Evolutionary conservation across 2,797 vertebrate species (phyloP), one percentile per base, ranked within the genome.

Genomic region (Cirrhinus molitorella): DNA sequence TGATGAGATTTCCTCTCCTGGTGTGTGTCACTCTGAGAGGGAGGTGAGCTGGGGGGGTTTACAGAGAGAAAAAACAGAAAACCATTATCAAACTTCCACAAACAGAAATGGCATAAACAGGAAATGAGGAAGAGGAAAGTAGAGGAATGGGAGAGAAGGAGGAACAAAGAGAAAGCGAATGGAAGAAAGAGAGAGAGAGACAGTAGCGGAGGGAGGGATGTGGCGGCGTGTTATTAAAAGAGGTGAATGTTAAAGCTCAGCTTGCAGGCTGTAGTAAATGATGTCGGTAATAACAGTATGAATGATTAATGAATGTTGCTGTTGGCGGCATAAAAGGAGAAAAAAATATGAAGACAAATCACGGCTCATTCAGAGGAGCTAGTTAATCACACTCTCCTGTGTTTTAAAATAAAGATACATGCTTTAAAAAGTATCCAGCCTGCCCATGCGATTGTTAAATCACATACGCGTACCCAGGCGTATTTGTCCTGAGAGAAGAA

Each of bases 1-100:
- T 45, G 74, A 89, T 78, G 88, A 92, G 93, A 94, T 94, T 93
- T 94, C 93, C 91, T 93, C 90, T 88, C 75, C 88, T 90, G 90
- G 90, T 91, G 91, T 93, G 90, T 91, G 91, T 94, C 92, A 91
- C 91, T 85, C 93, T 93, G 92, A 90, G 89, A 31, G 63, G 16
- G 71, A 25, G 51, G 59, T 21, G 59, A n/a, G 43, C 23, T 31
- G 12, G 77, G 74, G 65, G 55, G 61, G 49, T 23, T 77, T 70
- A 73, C 66, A 47, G 67, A 76, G 68, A 61, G 68, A 68, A 74
- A 57, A 67, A 78, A 70, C 79, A 76, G 72, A 85, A 81, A 85
- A 72, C 84, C 79, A 85, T 85, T 85, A 81, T 70, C 79, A 76
- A 85, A 81, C 72, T 80, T 85, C 79, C 84, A 80, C 71, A 76